Conservation (phyloP, 2,888 invertebrate species). For the Tipula unca region DNA sequence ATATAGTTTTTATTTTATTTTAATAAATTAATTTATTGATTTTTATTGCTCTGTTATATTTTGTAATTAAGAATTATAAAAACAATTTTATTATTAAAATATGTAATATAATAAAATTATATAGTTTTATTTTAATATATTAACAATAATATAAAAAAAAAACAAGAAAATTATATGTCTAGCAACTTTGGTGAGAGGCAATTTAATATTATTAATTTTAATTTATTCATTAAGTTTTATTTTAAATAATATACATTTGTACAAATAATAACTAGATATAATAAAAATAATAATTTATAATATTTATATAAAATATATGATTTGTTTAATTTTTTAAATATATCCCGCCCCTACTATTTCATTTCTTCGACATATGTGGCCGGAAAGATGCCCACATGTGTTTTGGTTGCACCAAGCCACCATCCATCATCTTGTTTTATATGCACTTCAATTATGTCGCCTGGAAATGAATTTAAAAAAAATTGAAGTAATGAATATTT, state of each 20-base stretch:
- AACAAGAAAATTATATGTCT: background rate
- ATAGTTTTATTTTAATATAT: too few relatives aligned
- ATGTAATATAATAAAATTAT: too few relatives aligned
- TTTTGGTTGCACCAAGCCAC: constrained; percentile 87
- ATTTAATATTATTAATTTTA: background rate
- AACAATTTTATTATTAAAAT: background rate
- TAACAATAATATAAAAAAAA: background rate
- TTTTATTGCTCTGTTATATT: background rate
- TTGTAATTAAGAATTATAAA: background rate
- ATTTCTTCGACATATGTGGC: constrained; percentile 89
- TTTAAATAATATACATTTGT: background rate
- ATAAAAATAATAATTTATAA: background rate
- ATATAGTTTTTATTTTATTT: background rate
- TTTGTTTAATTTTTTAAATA: constrained; percentile 31
- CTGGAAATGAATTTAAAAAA: constrained; percentile 43
- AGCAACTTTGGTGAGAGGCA: constrained; percentile 1
- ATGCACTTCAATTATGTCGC: constrained; percentile 80
- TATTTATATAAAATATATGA: constrained; percentile 33
- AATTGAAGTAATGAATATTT: background rate
- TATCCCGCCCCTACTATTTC: constrained; percentile 30
- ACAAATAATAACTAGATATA: background rate
- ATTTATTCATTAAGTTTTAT: background rate
- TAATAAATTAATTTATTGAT: background rate
- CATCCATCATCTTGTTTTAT: constrained; percentile 89
- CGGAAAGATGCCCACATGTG: constrained; percentile 83